These are phyloP conservation scores for Eilema sororculum DNA, from an alignment of 2,888 invertebrate species.

Conservation along the genomic window DNA sequence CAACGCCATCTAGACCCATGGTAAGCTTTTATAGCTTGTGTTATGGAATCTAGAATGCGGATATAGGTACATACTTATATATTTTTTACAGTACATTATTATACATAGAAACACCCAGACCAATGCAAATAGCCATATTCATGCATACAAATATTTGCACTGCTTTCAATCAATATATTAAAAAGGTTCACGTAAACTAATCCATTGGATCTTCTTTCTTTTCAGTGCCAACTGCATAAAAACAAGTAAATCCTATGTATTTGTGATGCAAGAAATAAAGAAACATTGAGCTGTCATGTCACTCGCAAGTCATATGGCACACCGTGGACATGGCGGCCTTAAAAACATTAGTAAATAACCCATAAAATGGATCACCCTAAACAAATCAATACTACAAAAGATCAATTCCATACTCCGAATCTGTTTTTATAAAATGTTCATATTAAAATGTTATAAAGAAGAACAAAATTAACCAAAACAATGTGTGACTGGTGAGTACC, in stretches of 20 bases:
- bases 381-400: not conserved
- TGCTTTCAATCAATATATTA: too few species aligned
- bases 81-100: too few species aligned
- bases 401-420: not conserved
- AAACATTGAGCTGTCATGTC: slow-evolving; percentile 4
- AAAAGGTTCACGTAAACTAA: not conserved
- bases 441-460: slow-evolving; percentile 9
- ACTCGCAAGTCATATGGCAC: not conserved
- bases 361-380: slow-evolving; percentile 3
- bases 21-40: too few species aligned
- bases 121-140: too few species aligned
- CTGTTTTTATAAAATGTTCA: not conserved
- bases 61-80: too few species aligned
- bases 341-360: slow-evolving; percentile 3
- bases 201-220: not conserved
- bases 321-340: not conserved
- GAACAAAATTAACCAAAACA: slow-evolving; percentile 3
- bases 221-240: slow-evolving; percentile 13
- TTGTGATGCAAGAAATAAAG: not conserved
- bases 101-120: too few species aligned
- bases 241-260: not conserved
- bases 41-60: too few species aligned
- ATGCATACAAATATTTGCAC: too few species aligned
- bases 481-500: slow-evolving; percentile 62
- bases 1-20: too few species aligned